phyloP scores from a whole-genome alignment of 2,113 vertebrate genomes.

The Rhombomys opimus region DNA sequence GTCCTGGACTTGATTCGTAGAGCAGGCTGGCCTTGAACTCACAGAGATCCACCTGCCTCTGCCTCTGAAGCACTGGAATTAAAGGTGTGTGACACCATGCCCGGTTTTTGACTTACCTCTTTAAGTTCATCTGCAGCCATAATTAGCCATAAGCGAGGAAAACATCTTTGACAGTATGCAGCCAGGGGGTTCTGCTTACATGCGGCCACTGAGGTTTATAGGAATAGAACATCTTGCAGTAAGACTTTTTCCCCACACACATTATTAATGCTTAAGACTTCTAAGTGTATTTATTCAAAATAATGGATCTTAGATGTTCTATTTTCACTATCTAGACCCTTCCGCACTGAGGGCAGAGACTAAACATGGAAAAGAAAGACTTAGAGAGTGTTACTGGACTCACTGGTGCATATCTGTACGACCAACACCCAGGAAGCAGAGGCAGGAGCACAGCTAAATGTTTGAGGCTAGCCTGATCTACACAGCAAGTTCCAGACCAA shows the following conservation, averaged over 20 bases:
- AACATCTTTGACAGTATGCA: neutral
- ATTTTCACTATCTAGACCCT: neutral
- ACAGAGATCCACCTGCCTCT: no score
- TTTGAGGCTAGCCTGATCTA: neutral
- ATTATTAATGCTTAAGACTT: neutral
- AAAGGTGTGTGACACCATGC: no score
- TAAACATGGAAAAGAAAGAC: neutral
- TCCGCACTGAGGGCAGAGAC: neutral
- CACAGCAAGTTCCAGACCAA: neutral
- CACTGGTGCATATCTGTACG: neutral
- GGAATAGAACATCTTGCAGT: neutral
- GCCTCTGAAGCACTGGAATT: no score
- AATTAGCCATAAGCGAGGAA: neutral
- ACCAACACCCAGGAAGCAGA: neutral
- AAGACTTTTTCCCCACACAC: neutral
- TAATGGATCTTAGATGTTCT: constrained; percentile 11
- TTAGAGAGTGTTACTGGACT: neutral
- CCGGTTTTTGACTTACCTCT: no score
- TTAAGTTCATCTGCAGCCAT: neutral
- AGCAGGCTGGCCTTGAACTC: no score
- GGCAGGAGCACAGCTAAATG: neutral
- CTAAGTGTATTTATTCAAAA: neutral
- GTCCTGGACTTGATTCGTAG: no score
- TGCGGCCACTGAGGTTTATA: neutral
- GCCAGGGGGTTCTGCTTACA: neutral